phyloP scores from a whole-genome alignment of 1,140 invertebrate species.

The Colletes latitarsis region DNA sequence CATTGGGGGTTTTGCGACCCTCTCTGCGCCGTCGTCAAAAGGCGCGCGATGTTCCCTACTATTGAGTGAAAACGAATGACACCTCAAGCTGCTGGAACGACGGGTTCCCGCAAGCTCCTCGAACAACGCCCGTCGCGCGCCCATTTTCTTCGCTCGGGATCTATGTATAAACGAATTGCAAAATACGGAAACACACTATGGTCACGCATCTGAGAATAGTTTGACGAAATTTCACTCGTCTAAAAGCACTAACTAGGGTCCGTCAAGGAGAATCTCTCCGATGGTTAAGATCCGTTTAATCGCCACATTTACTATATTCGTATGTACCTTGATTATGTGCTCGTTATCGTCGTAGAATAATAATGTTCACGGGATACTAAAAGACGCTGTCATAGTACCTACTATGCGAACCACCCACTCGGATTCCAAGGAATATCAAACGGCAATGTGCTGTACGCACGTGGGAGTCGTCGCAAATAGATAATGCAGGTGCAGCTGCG shows the following conservation, averaged over 20 bases:
- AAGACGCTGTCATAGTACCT: not conserved
- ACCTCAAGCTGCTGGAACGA: constrained; percentile 11
- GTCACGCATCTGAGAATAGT: too few species aligned
- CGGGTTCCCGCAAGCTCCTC: not conserved
- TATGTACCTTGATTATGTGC: too few species aligned
- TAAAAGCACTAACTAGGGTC: too few species aligned
- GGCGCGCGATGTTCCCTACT: constrained; percentile 12
- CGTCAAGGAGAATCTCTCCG: too few species aligned
- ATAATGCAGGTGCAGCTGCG: constrained; percentile 31
- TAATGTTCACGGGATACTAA: not conserved
- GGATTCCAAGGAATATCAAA: constrained; percentile 20
- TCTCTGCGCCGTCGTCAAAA: constrained; percentile 24
- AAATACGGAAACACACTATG: too few species aligned
- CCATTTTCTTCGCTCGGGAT: not conserved
- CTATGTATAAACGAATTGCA: too few species aligned
- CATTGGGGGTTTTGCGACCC: constrained; percentile 33
- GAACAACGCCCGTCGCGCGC: not conserved
- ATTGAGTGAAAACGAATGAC: constrained; percentile 31
- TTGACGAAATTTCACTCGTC: too few species aligned
- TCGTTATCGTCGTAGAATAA: too few species aligned
- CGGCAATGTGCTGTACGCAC: not conserved
- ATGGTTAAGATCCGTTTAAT: too few species aligned
- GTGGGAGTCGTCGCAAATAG: constrained; percentile 14
- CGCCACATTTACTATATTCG: too few species aligned
- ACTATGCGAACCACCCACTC: constrained; percentile 1